Base-by-base conservation (phyloP, 2,888 invertebrate species). In the Drosophila atripex region DNA sequence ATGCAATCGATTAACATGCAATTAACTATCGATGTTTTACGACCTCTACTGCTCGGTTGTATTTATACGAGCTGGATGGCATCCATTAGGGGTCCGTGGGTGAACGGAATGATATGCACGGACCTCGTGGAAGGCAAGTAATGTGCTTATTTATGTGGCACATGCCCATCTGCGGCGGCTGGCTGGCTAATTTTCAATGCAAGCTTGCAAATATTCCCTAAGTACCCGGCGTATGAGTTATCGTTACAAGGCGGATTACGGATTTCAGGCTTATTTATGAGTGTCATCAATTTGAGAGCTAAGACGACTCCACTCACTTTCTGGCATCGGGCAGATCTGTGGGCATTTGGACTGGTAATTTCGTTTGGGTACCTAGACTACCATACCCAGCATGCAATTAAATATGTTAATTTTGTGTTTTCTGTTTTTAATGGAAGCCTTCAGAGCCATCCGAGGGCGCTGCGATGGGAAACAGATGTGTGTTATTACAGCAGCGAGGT, bases 241-340 rank as follows among this genome's bases (percentile, higher is more conserved):
- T 77, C 54, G 66, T 41, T 41, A 39, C n/a, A 18, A 9, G 14
- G 16, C 14, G 39, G 39, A 39, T 39, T 39, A 9, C 16, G 39
- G 39, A 41, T 11, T 41, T 9, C 39, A 16, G 39, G 39, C 52
- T 70, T 65, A 69, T 82, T 80, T 85, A 85, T 76, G 80, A 74
- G 79, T 76, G 74, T 76, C 80, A 85, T 85, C 83, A 85, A 82
- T 85, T 82, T 51, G n/a, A 65, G 52, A 45, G 64, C 35, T 32
- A 23, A 6, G 23, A 41, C 39, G 54, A 54, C 52, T 65, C 65
- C 64, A n/a, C 65, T 64, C 64, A 65, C 64, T 64, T 65, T 66
- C 12, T 14, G 60, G 32, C 58, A 43, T 23, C n/a, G 1, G 18
- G 18, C 18, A 32, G 14, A 12, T 35, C 25, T 14, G 25, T 12